Evolutionary conservation across 2,797 vertebrate genomes (phyloP), one percentile per base, ranked within the genome.

Genomic region (Lepilemur ruficaudatus): DNA sequence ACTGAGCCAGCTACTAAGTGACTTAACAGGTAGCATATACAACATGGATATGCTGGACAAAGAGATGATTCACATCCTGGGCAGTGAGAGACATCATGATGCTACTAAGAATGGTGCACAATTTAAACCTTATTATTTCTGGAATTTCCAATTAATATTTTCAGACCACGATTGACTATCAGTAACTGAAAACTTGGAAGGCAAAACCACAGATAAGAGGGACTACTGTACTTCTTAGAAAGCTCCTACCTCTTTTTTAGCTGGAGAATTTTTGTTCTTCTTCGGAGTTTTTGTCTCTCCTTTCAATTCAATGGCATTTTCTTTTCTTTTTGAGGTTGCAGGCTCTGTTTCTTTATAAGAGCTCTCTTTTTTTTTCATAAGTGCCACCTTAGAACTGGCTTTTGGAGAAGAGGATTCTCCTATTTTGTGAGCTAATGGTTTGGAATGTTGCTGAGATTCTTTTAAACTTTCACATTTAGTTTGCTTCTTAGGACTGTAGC

Each of bases 161-260:
- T 35, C n/a, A 55, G 75, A 55, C 7, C n/a, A 55, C 20, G 7
- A 15, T 9, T 55, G 50, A 78, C 50, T 22, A 15, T n/a, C 50
- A 32, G 22, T 35, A 78, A 78, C 50, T 52, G 20, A 78, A 52
- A 78, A 32, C 12, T 78, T 50, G 8, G n/a, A 78, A 78, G 75
- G 20, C 4, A 78, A 55, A 55, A 78, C n/a, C 22, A 78, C 22
- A n/a, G 50, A 25, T 25, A 78, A 78, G 50, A 4, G 75, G 4
- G n/a, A 52, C n/a, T 55, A 55, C 32, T 4, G 15, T 78, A 82
- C 4, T 75, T 95, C 76, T 92, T 55, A 67, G 46, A 11, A 93
- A 89, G 18, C 90, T 89, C 89, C 97, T 98, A 99, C 99, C 99
- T 99, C 99, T 88, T 98, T 87, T 98, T 99, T 99, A 94, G 98